Percentiles rank a stretch among this genome's conserved stretches.
Conservation (phyloP, 2,888 invertebrate genomes). For the Xanthia icteritia region DNA sequence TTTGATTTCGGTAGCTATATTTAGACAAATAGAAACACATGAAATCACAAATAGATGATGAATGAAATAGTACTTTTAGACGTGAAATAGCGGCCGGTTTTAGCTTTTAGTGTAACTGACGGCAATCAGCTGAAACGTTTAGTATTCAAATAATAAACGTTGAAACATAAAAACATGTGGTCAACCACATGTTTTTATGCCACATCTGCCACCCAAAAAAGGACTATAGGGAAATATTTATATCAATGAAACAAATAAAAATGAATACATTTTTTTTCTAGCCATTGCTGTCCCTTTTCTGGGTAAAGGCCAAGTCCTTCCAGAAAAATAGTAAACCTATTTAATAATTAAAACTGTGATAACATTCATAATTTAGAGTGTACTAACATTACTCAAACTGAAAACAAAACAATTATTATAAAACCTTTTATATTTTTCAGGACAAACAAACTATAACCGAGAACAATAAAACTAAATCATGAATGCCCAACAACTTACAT, state of each 20-base stretch:
- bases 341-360: neutral
- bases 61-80: slow-evolving; percentile 21
- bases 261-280: neutral
- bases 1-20: slow-evolving; percentile 18
- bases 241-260: neutral
- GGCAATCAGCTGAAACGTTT: slow-evolving; percentile 11
- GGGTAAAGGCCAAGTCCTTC: neutral
- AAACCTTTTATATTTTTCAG: neutral
- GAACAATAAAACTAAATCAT: slow-evolving; percentile 48
- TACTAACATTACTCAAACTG: slow-evolving; percentile 6
- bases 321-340: neutral
- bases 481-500: slow-evolving; percentile 35
- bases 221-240: neutral
- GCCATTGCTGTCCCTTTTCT: neutral
- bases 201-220: neutral
- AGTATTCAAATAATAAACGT: too few species aligned
- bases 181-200: neutral
- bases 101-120: neutral
- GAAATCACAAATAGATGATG: slow-evolving; percentile 8
- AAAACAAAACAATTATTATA: slow-evolving; percentile 1
- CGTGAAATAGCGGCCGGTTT: neutral
- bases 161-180: too few species aligned
- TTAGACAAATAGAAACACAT: slow-evolving; percentile 8
- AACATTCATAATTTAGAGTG: neutral
- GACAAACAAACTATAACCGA: slow-evolving; percentile 29